Evolutionary conservation across 2,797 vertebrate species (phyloP).

Genomic region (Helostoma temminkii): DNA sequence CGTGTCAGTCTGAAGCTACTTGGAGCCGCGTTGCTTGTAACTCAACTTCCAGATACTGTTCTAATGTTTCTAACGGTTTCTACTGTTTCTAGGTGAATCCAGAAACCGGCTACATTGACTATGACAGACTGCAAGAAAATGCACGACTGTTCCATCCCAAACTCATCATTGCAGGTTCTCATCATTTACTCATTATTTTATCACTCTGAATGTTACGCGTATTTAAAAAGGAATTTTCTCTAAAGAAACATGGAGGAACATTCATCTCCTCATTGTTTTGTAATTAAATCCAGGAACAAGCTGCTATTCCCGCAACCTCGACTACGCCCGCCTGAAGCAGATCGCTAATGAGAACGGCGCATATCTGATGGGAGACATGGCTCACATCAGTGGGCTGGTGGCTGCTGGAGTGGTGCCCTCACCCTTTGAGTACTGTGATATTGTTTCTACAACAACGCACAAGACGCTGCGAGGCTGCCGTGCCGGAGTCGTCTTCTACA

Average conservation of each 20-base stretch:
- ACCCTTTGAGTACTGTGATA: constrained; percentile 92
- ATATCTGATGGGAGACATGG: constrained; percentile 95
- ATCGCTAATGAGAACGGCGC: constrained; percentile 90
- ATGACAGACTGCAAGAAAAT: constrained; percentile 91
- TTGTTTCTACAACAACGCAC: constrained; percentile 96
- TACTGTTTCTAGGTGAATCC: constrained; percentile 87
- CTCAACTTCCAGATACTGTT: no score
- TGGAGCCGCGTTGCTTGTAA: no score
- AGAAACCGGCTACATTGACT: constrained; percentile 93
- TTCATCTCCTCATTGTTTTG: neutral
- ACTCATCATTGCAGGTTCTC: constrained; percentile 93
- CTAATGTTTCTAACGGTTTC: neutral
- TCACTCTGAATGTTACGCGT: neutral
- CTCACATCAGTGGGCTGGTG: constrained; percentile 96
- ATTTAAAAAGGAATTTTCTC: no score
- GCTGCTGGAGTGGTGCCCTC: constrained; percentile 92
- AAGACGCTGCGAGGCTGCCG: constrained; percentile 98
- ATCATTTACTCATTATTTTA: no score
- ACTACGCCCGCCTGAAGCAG: constrained; percentile 90
- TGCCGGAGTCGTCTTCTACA: constrained; percentile 94
- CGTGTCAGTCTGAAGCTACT: no score
- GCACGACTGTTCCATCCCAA: constrained; percentile 94
- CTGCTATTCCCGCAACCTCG: constrained; percentile 96
- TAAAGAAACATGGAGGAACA: neutral
- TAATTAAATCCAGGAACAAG: constrained; percentile 88